Evolutionary conservation across 2,797 vertebrate genomes (phyloP).

Genomic region (Mus spretus): DNA sequence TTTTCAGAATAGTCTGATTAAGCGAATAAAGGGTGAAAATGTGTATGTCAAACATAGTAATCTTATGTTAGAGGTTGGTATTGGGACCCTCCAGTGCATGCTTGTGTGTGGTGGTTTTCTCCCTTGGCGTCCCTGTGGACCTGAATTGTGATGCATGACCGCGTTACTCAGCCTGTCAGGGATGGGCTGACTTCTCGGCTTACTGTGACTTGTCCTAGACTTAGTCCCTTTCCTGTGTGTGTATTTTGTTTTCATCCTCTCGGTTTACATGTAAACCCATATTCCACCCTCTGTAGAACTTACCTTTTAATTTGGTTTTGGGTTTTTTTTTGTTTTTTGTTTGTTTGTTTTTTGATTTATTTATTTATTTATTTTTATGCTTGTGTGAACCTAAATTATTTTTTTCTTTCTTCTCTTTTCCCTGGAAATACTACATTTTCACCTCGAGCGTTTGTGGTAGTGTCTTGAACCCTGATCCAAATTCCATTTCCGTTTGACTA

Average conservation of each 20-base stretch:
- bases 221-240: constrained; percentile 81
- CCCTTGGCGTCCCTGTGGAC: constrained; percentile 83
- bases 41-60: constrained; percentile 99
- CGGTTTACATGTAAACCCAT: constrained; percentile 75
- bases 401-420: constrained; percentile 77
- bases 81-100: constrained; percentile 91
- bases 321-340: background rate
- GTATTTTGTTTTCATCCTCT: constrained; percentile 82
- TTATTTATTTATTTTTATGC: constrained; percentile 71
- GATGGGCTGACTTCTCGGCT: constrained; percentile 70
- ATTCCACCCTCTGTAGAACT: background rate
- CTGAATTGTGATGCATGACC: constrained; percentile 89
- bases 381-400: constrained; percentile 82
- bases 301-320: constrained; percentile 75
- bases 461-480: constrained; percentile 85
- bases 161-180: constrained; percentile 84
- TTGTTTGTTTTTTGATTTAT: no score
- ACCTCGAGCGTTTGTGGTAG: constrained; percentile 87
- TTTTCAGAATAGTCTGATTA: constrained; percentile 98
- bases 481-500: constrained; percentile 82
- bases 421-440: constrained; percentile 89
- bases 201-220: constrained; percentile 66
- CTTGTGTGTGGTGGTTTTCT: constrained; percentile 86
- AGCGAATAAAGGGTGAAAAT: constrained; percentile 97
- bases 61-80: constrained; percentile 99